Base-by-base conservation (phyloP, 2,113 vertebrate genomes). In the Rhadina sibilatrix region DNA sequence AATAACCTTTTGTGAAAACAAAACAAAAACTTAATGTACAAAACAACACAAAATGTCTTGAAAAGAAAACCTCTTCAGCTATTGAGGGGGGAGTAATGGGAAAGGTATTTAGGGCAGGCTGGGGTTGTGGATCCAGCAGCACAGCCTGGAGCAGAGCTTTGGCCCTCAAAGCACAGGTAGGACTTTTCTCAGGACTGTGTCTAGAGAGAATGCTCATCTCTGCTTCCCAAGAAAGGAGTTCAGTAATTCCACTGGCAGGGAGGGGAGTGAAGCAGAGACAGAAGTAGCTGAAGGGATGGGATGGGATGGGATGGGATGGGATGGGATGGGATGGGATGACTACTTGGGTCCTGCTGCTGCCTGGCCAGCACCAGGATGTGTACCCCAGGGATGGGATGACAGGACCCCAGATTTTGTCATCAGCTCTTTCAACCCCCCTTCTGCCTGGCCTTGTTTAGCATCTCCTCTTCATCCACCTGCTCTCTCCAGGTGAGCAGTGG, bases 401-500 rank as follows among this genome's bases (percentile, higher is more conserved):
- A 8, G 24, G 4, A 40, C 70, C 46, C 22, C 35, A 50, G 12
- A 16, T 61, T 63, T 63, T 44, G 20, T 35, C 24, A 11, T 33
- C 28, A 50, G 10, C 23, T 84, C 44, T 78, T 79, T 11, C 27
- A 84, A 9, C 12, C 15, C 33, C 10, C 0, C 1, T 7, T 42
- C 38, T 92, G 14, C 19, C 19, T 66, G 54, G 17, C 12, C 21
- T 50, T 22, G 5, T 71, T 89, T 12, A 56, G 17, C n/a, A 28
- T 31, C 50, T 79, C 22, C 38, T 82, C 11, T 12, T 68, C 10
- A 9, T 52, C 22, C 1, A 1, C 27, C 10, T 88, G 27, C 17
- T 87, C 23, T 71, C 24, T n/a, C 3, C 2, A 15, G 18, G 9
- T 1, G 5, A 61, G 16, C 30, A 2, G 0, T 35, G 12, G 33